Percentiles rank a stretch among this genome's conserved stretches.
phyloP scores from a whole-genome alignment of 2,113 vertebrate genomes.

The Rhea americana region DNA sequence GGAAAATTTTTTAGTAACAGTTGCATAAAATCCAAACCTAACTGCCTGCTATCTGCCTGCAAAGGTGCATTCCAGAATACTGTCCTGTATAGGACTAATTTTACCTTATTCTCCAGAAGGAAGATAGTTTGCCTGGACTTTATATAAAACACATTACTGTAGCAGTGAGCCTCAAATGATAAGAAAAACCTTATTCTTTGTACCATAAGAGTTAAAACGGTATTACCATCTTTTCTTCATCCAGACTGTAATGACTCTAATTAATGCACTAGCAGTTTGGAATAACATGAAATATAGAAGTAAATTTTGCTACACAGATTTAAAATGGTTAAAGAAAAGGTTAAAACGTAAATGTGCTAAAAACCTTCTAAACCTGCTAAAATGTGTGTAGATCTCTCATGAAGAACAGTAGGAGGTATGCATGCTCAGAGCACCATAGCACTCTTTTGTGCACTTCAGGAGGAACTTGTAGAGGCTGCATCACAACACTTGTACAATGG shows the following conservation, averaged over 20 bases:
- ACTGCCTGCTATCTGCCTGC: neutral
- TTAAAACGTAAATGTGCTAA: neutral
- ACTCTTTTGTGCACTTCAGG: no score
- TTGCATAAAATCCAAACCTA: neutral
- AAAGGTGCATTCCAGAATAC: neutral
- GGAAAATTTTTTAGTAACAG: neutral
- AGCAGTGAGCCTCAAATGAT: neutral
- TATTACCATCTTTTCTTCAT: neutral
- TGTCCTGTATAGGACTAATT: neutral
- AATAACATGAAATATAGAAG: neutral
- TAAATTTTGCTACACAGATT: neutral
- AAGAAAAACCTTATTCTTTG: neutral
- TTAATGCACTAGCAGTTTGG: neutral
- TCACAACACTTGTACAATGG: neutral
- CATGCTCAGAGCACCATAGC: neutral
- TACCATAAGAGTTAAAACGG: neutral
- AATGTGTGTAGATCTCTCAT: neutral
- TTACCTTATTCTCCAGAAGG: neutral
- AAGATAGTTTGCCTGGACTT: neutral
- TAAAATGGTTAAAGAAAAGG: neutral
- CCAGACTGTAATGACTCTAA: neutral
- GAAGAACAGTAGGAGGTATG: rapidly evolving
- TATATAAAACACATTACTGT: neutral
- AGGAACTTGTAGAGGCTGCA: rapidly evolving
- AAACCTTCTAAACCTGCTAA: no score